Evolutionary conservation across 35 echinoderm and acorn worm genomes (phyloP).

Genomic region (Hemicentrotus pulcherrimus): DNA sequence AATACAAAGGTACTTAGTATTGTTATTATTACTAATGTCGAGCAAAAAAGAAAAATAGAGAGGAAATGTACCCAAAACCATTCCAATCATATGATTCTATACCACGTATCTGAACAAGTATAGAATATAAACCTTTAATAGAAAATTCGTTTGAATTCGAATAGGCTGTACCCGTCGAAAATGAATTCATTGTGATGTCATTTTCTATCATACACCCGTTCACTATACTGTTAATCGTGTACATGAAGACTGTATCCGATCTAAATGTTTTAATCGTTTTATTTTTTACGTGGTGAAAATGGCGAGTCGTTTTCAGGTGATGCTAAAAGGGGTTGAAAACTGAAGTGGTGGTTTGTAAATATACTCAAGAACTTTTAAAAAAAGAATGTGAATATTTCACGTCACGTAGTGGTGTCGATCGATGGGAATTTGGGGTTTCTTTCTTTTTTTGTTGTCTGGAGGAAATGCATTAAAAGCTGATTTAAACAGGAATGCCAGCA

Average conservation of each 20-base stretch:
- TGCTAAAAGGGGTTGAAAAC: neutral
- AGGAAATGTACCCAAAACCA: too few relatives aligned
- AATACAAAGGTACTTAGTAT: too few relatives aligned
- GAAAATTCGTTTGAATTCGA: neutral
- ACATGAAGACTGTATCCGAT: neutral
- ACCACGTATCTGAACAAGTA: too few relatives aligned
- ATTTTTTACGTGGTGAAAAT: neutral
- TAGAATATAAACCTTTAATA: too few relatives aligned
- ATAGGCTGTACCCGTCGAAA: neutral
- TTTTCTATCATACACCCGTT: neutral
- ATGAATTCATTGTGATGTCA: neutral
- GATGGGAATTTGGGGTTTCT: neutral
- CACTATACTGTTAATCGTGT: neutral
- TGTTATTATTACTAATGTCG: too few relatives aligned
- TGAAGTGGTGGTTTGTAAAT: neutral
- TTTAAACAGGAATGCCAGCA: neutral
- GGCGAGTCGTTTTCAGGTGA: neutral
- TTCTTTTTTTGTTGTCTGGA: neutral
- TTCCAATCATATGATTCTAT: too few relatives aligned
- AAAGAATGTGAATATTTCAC: neutral
- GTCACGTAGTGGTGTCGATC: neutral
- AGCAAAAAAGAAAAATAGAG: too few relatives aligned
- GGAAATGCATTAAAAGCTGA: conserved; percentile 4
- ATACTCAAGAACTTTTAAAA: neutral
- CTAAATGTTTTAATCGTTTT: neutral